Conservation (phyloP, 1,140 invertebrate species). For the Microplitis demolitor region DNA sequence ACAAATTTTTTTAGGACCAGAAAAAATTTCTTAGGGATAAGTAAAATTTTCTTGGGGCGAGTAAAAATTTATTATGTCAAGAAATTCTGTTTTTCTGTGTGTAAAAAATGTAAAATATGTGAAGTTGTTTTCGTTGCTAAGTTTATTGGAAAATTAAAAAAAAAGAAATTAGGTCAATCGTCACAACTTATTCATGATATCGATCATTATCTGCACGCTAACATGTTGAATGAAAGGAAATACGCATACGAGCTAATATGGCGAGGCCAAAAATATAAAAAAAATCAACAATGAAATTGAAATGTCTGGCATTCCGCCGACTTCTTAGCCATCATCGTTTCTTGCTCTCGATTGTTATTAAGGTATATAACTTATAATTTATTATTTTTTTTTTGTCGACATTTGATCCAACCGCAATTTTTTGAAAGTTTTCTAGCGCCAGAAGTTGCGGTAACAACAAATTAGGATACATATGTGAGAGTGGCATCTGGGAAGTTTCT, state of each 20-base stretch:
- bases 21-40: too few species aligned
- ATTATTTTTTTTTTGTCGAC: background rate
- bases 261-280: conserved; percentile 9
- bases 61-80: too few species aligned
- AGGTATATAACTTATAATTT: conserved; percentile 2
- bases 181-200: conserved; percentile 10
- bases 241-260: background rate
- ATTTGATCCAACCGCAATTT: conserved; percentile 6
- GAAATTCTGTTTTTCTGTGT: too few species aligned
- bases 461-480: background rate
- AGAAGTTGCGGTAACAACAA: conserved; percentile 12
- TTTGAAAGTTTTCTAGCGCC: conserved; percentile 23
- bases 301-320: conserved; percentile 8
- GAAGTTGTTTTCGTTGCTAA: too few species aligned
- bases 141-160: background rate
- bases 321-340: background rate
- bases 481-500: background rate
- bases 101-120: too few species aligned
- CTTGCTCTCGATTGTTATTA: conserved; percentile 3
- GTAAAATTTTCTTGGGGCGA: too few species aligned
- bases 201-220: conserved; percentile 25
- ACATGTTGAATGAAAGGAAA: conserved; percentile 12
- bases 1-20: too few species aligned
- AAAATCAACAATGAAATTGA: background rate
- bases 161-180: conserved; percentile 19